phyloP scores from a whole-genome alignment of 37 sponge, comb jelly and placozoan genomes.

The Chondrilla cf. caribensis region DNA sequence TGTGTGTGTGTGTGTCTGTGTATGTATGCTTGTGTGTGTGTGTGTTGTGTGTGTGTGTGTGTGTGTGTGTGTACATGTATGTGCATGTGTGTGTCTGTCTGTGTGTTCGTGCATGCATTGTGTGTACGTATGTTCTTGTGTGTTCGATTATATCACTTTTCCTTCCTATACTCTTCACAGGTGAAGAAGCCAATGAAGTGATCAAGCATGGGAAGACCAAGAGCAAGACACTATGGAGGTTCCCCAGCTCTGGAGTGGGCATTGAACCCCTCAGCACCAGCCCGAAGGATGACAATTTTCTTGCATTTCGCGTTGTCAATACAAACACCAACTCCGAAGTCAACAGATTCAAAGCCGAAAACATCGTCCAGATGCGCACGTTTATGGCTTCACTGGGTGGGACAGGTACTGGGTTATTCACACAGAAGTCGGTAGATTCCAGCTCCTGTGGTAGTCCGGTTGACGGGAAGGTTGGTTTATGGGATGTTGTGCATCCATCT shows the following conservation, averaged over 20 bases:
- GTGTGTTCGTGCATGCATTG: too few relatives aligned
- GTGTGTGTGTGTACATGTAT: too few relatives aligned
- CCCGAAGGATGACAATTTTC: constrained; percentile 34
- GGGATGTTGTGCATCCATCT: background rate
- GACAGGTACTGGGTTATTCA: constrained; percentile 61
- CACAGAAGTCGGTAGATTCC: constrained; percentile 18
- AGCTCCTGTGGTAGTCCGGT: background rate
- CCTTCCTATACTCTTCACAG: too few relatives aligned
- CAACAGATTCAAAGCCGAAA: constrained; percentile 43
- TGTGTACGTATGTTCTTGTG: too few relatives aligned
- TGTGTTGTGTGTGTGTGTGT: too few relatives aligned
- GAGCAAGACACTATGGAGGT: constrained; percentile 17
- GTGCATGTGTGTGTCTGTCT: too few relatives aligned
- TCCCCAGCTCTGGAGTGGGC: constrained; percentile 12
- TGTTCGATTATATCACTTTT: too few relatives aligned
- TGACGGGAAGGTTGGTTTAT: background rate
- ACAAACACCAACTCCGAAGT: constrained; percentile 5
- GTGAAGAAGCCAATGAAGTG: background rate
- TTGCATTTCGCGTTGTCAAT: constrained; percentile 33
- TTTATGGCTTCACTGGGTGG: constrained; percentile 74
- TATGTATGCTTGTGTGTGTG: too few relatives aligned
- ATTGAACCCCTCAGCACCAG: constrained; percentile 31
- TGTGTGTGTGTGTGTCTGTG: too few relatives aligned
- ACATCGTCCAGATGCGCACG: constrained; percentile 58
- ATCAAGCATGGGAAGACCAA: constrained; percentile 25